Evolutionary conservation across 2,888 invertebrate genomes (phyloP).

Genomic region (Melinopterus prodromus): DNA sequence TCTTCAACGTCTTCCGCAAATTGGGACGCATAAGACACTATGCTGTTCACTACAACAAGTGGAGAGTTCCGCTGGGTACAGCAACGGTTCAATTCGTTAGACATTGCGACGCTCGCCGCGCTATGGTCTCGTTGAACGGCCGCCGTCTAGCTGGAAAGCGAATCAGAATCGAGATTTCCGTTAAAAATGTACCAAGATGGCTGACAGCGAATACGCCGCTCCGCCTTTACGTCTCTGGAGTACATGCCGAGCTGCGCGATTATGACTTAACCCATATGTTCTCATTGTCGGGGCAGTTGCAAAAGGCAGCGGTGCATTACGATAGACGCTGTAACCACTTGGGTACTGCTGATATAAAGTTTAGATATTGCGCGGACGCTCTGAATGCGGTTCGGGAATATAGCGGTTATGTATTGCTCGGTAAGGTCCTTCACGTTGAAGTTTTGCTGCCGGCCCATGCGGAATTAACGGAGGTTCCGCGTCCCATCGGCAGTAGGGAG

Average conservation of each 20-base stretch:
- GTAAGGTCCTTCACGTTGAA: background rate
- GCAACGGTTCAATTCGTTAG: background rate
- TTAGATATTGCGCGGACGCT: background rate
- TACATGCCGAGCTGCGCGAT: background rate
- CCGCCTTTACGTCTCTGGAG: background rate
- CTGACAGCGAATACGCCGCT: background rate
- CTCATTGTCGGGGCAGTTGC: background rate
- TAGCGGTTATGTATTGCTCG: background rate
- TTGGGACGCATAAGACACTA: background rate
- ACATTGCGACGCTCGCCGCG: background rate
- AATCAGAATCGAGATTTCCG: background rate
- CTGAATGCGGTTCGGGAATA: background rate
- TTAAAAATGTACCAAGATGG: background rate
- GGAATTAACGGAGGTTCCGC: background rate
- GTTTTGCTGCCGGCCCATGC: background rate
- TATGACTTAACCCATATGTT: background rate
- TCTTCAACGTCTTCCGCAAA: background rate
- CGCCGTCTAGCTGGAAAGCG: background rate
- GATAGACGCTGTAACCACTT: background rate
- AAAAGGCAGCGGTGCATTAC: background rate
- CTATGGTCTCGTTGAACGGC: background rate
- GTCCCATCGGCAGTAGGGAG: background rate
- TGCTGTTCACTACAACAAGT: background rate
- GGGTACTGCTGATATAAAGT: background rate
- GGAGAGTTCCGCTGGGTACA: background rate